These are phyloP conservation scores for Zaprionus ghesquierei DNA, from an alignment of 1,140 invertebrate genomes.

Conservation along the genomic window DNA sequence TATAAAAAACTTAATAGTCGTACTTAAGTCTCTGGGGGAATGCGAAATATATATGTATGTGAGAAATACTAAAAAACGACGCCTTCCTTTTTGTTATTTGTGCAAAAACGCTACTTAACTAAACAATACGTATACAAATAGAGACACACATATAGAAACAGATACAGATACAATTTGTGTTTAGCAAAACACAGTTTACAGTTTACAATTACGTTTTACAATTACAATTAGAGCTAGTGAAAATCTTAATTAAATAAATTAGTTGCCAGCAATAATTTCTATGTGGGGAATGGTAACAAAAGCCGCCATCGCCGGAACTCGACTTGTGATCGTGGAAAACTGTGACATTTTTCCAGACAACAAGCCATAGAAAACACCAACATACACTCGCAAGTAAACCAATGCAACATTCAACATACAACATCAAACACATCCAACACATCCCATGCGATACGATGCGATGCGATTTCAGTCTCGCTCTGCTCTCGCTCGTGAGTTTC, in stretches of 20 bases:
- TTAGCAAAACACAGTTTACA: slow-evolving; percentile 8
- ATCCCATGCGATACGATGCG: slow-evolving; percentile 56
- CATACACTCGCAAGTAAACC: slow-evolving; percentile 19
- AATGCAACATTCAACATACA: neutral
- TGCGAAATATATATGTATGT: slow-evolving; percentile 36
- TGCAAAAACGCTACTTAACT: slow-evolving; percentile 66
- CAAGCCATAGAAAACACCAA: slow-evolving; percentile 5
- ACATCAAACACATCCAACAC: slow-evolving; percentile 29
- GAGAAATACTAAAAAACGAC: slow-evolving; percentile 12
- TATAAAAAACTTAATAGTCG: slow-evolving; percentile 36
- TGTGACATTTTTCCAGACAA: slow-evolving; percentile 71
- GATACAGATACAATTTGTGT: slow-evolving; percentile 12
- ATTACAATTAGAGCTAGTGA: slow-evolving; percentile 59
- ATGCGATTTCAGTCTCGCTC: slow-evolving; percentile 27
- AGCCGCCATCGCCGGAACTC: slow-evolving; percentile 56
- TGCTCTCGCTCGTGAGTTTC: slow-evolving; percentile 64
- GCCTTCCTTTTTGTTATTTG: slow-evolving; percentile 67
- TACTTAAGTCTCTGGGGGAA: slow-evolving; percentile 26
- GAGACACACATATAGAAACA: neutral
- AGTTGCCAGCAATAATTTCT: slow-evolving; percentile 69
- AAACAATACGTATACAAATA: slow-evolving; percentile 20
- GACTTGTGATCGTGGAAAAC: slow-evolving; percentile 65
- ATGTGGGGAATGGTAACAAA: slow-evolving; percentile 77
- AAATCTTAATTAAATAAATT: slow-evolving; percentile 81
- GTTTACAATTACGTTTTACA: slow-evolving; percentile 25